A percentile compares a stretch with the other conserved stretches of the same genome.
Evolutionary conservation across 2,113 vertebrate genomes (phyloP).

Genomic region (Plectropomus leopardus): DNA sequence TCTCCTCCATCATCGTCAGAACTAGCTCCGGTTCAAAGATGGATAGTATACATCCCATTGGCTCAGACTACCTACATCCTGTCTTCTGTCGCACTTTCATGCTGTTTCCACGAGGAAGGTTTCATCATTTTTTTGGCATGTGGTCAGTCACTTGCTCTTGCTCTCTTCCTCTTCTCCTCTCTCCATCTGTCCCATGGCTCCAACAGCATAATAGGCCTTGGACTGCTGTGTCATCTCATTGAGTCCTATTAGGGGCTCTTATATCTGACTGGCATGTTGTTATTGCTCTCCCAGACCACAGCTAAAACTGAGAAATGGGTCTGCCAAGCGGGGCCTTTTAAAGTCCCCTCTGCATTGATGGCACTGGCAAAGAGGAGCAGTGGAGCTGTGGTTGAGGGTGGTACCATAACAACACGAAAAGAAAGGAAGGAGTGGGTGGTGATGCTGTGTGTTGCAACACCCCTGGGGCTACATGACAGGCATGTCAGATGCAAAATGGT

Average conservation of each 20-base stretch:
- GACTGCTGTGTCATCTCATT: conserved; percentile 65
- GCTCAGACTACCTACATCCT: conserved; percentile 23
- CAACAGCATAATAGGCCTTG: conserved; percentile 51
- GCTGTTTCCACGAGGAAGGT: conserved; percentile 12
- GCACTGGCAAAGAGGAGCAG: conserved; percentile 30
- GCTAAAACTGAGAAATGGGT: conserved; percentile 50
- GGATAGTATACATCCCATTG: conserved; percentile 30
- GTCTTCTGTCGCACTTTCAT: conserved; percentile 9
- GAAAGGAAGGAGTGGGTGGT: conserved; percentile 17
- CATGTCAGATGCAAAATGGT: conserved; percentile 48
- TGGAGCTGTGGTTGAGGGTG: conserved; percentile 5
- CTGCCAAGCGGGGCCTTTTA: conserved; percentile 46
- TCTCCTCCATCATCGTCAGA: conserved; percentile 51
- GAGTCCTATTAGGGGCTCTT: conserved; percentile 74
- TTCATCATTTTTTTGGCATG: conserved; percentile 35
- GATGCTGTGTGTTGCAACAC: conserved; percentile 34
- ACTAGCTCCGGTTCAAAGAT: conserved; percentile 28
- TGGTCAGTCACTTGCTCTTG: conserved; percentile 40
- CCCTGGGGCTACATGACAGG: conserved; percentile 47
- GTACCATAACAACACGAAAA: conserved; percentile 25
- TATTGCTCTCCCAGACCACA: conserved; percentile 61
- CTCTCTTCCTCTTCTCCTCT: conserved; percentile 19
- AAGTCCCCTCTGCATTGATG: conserved; percentile 35
- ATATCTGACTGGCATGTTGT: conserved; percentile 70
- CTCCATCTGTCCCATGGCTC: conserved; percentile 32